These are phyloP conservation scores for Amiota mariae DNA, from an alignment of 2,888 invertebrate genomes.

Conservation along the genomic window DNA sequence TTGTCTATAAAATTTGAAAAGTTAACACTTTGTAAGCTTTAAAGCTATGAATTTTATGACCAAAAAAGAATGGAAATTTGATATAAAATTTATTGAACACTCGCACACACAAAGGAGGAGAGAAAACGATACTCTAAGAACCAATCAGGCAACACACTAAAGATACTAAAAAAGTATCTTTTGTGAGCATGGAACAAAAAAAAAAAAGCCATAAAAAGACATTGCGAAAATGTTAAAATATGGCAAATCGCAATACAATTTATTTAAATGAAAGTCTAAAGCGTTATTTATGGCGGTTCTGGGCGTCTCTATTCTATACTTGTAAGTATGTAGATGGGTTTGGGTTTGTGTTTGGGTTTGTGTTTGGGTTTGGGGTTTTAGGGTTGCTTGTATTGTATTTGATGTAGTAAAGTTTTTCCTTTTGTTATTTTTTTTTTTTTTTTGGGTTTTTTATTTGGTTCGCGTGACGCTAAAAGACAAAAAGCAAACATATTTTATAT, in stretches of 20 bases:
- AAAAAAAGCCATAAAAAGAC: constrained; percentile 50
- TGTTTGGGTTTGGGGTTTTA: too few relatives aligned
- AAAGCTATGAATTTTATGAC: too few relatives aligned
- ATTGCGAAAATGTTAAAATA: constrained; percentile 62
- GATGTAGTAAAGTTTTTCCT: too few relatives aligned
- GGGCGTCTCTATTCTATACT: background rate
- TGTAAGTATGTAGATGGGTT: constrained; percentile 20
- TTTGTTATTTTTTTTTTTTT: background rate
- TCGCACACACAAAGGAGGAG: background rate
- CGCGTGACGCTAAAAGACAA: too few relatives aligned
- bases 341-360: constrained; percentile 13
- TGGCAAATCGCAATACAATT: constrained; percentile 67
- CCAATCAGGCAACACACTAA: too few relatives aligned
- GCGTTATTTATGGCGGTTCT: constrained; percentile 65
- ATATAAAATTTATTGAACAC: constrained; percentile 50
- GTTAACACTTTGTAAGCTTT: background rate
- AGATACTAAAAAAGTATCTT: too few relatives aligned
- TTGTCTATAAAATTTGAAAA: background rate
- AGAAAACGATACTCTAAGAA: too few relatives aligned
- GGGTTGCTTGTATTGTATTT: too few relatives aligned
- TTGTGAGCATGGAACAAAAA: too few relatives aligned
- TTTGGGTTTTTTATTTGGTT: too few relatives aligned
- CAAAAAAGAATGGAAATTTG: constrained; percentile 10
- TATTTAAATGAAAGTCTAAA: constrained; percentile 72
- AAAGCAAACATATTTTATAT: too few relatives aligned